A percentile compares a stretch with the other conserved stretches of the same genome.
phyloP scores from a whole-genome alignment of 1,140 invertebrate genomes.

The Mamestra configurata region DNA sequence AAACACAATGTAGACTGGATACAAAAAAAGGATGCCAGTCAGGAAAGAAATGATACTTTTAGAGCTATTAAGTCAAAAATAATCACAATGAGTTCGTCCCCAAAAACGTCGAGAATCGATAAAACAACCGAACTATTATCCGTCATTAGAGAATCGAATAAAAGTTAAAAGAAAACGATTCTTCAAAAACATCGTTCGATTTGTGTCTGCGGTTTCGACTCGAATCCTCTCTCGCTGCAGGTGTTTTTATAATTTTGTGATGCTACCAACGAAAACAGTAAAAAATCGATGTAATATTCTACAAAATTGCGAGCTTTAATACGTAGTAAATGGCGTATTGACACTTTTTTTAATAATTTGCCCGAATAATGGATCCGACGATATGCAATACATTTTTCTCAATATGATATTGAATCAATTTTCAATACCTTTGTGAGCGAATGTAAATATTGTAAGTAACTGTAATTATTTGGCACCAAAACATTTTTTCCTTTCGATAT shows the following conservation, averaged over 20 bases:
- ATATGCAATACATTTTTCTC: not conserved
- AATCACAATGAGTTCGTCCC: conserved; percentile 49
- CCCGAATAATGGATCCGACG: conserved; percentile 7
- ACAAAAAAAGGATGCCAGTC: conserved; percentile 34
- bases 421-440: not conserved
- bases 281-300: conserved; percentile 23
- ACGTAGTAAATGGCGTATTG: conserved; percentile 35
- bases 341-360: conserved; percentile 37
- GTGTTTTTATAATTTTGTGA: conserved; percentile 58
- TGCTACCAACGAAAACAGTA: conserved; percentile 36
- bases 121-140: conserved; percentile 60
- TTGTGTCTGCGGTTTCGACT: conserved; percentile 67
- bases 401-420: conserved; percentile 23
- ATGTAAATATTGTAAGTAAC: conserved; percentile 8
- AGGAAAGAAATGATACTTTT: conserved; percentile 17
- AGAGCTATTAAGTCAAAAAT: conserved; percentile 33
- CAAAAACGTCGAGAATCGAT: conserved; percentile 48
- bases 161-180: conserved; percentile 61
- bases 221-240: conserved; percentile 58
- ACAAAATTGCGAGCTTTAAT: conserved; percentile 35
- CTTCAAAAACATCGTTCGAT: conserved; percentile 62
- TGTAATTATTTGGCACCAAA: not conserved
- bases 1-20: conserved; percentile 12
- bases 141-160: conserved; percentile 63
- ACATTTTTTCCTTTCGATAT: not conserved